Conservation (phyloP, 2,113 vertebrate genomes). For the Anarrhichthys ocellatus region DNA sequence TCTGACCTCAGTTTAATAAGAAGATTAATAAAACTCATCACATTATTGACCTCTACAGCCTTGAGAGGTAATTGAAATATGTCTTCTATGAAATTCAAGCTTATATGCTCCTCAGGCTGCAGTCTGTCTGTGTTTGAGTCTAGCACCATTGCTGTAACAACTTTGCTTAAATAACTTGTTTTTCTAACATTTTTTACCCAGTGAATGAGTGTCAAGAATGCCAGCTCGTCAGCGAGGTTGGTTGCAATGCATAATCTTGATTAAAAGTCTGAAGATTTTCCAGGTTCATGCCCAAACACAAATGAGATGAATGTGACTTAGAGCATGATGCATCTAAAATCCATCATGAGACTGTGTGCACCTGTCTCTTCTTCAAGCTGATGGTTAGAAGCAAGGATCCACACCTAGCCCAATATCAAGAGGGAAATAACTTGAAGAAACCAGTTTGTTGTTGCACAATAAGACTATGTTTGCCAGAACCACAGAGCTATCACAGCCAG, state of each 20-base stretch:
- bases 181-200: not conserved
- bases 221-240: not conserved
- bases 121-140: not conserved
- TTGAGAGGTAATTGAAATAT: slow-evolving; percentile 2
- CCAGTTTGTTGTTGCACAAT: not conserved
- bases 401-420: not conserved
- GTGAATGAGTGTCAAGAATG: not conserved
- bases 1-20: slow-evolving; percentile 5
- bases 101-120: not conserved
- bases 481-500: not conserved
- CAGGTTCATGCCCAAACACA: not conserved
- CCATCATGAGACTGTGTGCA: not conserved
- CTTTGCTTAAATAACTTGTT: not conserved
- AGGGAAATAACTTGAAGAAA: not conserved
- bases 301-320: not conserved
- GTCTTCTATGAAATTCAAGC: not conserved
- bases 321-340: not conserved
- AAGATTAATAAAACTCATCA: not conserved
- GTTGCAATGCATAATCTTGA: not conserved
- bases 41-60: not conserved
- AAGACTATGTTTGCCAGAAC: not conserved
- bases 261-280: not conserved
- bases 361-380: not conserved
- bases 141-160: not conserved
- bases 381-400: not conserved